Percentiles rank a stretch among this genome's conserved stretches.
phyloP scores from a whole-genome alignment of 1,140 invertebrate species.

The Brachionus koreanus region DNA sequence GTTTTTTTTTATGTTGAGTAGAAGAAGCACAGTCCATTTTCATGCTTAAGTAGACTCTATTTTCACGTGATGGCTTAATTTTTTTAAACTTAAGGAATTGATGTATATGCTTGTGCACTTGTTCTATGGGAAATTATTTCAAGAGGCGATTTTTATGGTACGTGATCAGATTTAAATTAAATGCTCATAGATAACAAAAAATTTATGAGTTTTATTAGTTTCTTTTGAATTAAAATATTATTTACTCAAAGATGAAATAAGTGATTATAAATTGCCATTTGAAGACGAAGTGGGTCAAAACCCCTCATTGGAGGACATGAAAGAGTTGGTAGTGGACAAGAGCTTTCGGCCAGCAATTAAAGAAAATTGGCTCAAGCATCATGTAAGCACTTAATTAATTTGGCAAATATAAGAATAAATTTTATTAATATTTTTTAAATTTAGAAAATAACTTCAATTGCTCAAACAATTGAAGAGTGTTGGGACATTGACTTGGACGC shows the following conservation, averaged over 20 bases:
- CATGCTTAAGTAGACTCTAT: neutral
- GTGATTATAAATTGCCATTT: constrained; percentile 40
- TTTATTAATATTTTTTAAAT: neutral
- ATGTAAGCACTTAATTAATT: neutral
- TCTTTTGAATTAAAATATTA: neutral
- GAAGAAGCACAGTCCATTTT: neutral
- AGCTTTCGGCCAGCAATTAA: constrained; percentile 8
- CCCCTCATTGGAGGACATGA: constrained; percentile 41
- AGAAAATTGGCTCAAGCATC: constrained; percentile 5
- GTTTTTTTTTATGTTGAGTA: neutral
- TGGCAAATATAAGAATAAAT: neutral
- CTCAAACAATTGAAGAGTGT: constrained; percentile 38
- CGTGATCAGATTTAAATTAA: neutral
- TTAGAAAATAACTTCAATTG: constrained; percentile 33
- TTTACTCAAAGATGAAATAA: constrained; percentile 16
- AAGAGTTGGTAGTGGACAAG: constrained; percentile 35
- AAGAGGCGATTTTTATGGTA: constrained; percentile 43
- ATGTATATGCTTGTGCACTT: constrained; percentile 89
- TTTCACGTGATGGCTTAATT: neutral
- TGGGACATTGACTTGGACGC: constrained; percentile 43
- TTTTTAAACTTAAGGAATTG: constrained; percentile 65
- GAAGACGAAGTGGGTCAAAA: constrained; percentile 42
- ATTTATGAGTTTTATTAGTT: neutral
- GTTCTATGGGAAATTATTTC: constrained; percentile 83
- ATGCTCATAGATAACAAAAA: neutral